Evolutionary conservation across 2,797 vertebrate species (phyloP).

Genomic region (Argya squamiceps): DNA sequence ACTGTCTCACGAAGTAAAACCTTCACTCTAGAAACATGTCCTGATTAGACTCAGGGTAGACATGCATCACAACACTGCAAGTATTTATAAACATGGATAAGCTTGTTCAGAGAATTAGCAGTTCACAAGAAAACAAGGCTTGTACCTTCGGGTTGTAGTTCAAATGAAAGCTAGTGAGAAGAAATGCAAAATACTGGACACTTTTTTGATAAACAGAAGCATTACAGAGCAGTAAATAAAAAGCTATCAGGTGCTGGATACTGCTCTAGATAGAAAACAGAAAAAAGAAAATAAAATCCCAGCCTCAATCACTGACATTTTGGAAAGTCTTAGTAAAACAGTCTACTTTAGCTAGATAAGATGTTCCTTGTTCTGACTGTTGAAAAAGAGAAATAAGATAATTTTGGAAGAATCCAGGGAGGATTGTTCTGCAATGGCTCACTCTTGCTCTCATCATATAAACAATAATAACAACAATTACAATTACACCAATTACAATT

Average conservation of each 20-base stretch:
- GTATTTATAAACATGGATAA: background rate
- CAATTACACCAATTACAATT: background rate
- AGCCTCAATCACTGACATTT: background rate
- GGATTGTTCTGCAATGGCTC: background rate
- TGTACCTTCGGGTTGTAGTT: background rate
- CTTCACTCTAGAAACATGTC: background rate
- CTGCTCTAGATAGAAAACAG: background rate
- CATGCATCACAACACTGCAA: background rate
- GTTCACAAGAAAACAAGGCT: background rate
- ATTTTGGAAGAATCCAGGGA: background rate
- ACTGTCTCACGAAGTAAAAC: background rate
- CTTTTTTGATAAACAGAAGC: background rate
- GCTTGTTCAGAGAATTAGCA: background rate
- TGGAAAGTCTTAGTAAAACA: background rate
- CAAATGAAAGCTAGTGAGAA: background rate
- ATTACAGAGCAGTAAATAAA: background rate
- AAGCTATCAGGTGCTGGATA: background rate
- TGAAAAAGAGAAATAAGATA: background rate
- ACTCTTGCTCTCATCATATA: background rate
- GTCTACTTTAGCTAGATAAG: background rate
- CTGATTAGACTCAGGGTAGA: background rate
- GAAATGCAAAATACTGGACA: background rate
- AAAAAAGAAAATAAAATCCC: background rate
- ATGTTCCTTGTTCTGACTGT: background rate
- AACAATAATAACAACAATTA: background rate